Conservation (phyloP, 2,797 vertebrate species). For the Alfaro cultratus region DNA sequence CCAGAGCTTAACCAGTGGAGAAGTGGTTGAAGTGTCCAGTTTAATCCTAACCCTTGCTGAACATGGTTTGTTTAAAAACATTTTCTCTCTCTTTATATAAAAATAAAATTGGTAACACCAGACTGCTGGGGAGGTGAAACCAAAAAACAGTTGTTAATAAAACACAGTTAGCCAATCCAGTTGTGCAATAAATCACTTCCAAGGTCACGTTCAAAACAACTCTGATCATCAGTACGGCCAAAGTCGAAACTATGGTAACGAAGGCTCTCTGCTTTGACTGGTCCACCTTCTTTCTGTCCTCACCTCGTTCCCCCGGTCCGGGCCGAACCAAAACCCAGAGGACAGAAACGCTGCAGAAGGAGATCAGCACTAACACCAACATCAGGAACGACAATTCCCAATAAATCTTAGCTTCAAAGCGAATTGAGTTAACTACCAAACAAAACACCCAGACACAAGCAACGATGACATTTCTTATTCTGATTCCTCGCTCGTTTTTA, state of each 20-base stretch:
- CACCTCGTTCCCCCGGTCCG: background rate
- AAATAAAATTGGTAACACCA: conserved; percentile 25
- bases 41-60: background rate
- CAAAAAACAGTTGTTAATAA: background rate
- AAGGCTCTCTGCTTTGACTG: conserved; percentile 34
- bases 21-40: background rate
- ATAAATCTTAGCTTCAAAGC: background rate
- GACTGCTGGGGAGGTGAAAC: conserved; percentile 5
- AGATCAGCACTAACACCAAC: background rate
- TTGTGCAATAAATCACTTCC: accelerated
- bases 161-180: background rate
- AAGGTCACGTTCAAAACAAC: background rate
- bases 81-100: conserved; percentile 14
- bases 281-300: background rate
- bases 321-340: conserved; percentile 24
- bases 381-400: background rate
- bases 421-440: accelerated
- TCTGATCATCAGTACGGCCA: background rate
- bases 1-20: no score
- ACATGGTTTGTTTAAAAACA: background rate
- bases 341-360: conserved; percentile 42
- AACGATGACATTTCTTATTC: background rate
- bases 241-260: conserved; percentile 21
- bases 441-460: conserved; percentile 7
- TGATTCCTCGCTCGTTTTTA: background rate